Evolutionary conservation across 2,797 vertebrate species (phyloP).

Genomic region (Pelochelys cantorii): DNA sequence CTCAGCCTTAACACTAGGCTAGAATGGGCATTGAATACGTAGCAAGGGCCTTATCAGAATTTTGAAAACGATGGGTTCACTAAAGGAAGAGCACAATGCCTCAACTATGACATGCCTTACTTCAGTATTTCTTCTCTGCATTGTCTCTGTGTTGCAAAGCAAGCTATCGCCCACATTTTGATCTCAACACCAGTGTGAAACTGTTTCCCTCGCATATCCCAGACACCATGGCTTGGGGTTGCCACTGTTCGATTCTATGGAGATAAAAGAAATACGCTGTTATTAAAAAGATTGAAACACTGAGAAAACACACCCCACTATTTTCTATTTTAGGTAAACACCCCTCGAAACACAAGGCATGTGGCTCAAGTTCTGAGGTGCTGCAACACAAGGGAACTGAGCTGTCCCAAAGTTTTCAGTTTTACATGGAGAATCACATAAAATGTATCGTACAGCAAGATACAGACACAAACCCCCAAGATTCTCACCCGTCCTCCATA

Average conservation of each 20-base stretch:
- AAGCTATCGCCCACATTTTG: slow-evolving; percentile 99
- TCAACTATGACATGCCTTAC: slow-evolving; percentile 83
- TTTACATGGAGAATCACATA: rapidly evolving
- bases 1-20: not conserved
- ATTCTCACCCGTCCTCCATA: slow-evolving; percentile 98
- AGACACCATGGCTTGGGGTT: slow-evolving; percentile 97
- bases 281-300: not conserved
- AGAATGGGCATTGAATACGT: rapidly evolving
- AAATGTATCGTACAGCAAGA: not conserved
- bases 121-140: slow-evolving; percentile 98
- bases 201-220: slow-evolving; percentile 99
- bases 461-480: not conserved
- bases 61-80: not conserved
- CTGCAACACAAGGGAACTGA: not conserved
- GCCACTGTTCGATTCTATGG: slow-evolving; percentile 96
- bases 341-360: not conserved
- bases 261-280: slow-evolving; percentile 36
- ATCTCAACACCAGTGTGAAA: slow-evolving; percentile 99
- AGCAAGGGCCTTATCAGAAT: rapidly evolving
- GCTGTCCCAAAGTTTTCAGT: rapidly evolving
- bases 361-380: not conserved
- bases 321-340: not conserved
- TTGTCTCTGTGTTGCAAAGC: slow-evolving; percentile 97
- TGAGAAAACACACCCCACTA: not conserved
- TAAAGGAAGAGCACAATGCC: slow-evolving; percentile 26